Evolutionary conservation across 2,888 invertebrate species (phyloP).

Genomic region (Graphium colonna): DNA sequence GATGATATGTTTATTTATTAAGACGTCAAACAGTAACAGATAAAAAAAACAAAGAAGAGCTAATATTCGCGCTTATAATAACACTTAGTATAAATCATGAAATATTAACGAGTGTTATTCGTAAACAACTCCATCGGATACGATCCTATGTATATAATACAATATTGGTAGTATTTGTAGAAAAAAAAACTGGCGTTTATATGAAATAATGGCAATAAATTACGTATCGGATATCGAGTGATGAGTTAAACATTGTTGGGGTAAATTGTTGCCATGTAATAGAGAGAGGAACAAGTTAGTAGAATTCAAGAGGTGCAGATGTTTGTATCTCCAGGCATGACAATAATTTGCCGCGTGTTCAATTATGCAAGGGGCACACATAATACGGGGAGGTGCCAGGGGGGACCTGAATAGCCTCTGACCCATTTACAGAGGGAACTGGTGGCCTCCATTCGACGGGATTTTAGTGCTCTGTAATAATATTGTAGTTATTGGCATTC

Average conservation of each 20-base stretch:
- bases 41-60: too few relatives aligned
- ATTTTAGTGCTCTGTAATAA: slow-evolving; percentile 34
- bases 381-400: slow-evolving; percentile 47
- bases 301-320: slow-evolving; percentile 47
- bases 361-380: slow-evolving; percentile 73
- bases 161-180: too few relatives aligned
- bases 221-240: not conserved
- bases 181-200: too few relatives aligned
- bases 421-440: slow-evolving; percentile 70
- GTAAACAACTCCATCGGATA: too few relatives aligned
- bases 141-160: too few relatives aligned
- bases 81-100: too few relatives aligned
- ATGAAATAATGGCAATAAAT: not conserved
- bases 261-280: slow-evolving; percentile 27
- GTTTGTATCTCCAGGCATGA: slow-evolving; percentile 55
- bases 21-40: too few relatives aligned
- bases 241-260: not conserved
- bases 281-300: slow-evolving; percentile 26
- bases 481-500: slow-evolving; percentile 22
- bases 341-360: slow-evolving; percentile 74
- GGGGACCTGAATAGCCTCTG: slow-evolving; percentile 66
- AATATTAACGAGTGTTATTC: too few relatives aligned
- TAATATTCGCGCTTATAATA: too few relatives aligned
- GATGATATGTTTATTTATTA: too few relatives aligned
- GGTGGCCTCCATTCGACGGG: slow-evolving; percentile 50